A percentile compares a stretch with the other conserved stretches of the same genome.
These are phyloP conservation scores for Numenius arquata DNA, from an alignment of 2,113 vertebrate genomes.

Conservation along the genomic window DNA sequence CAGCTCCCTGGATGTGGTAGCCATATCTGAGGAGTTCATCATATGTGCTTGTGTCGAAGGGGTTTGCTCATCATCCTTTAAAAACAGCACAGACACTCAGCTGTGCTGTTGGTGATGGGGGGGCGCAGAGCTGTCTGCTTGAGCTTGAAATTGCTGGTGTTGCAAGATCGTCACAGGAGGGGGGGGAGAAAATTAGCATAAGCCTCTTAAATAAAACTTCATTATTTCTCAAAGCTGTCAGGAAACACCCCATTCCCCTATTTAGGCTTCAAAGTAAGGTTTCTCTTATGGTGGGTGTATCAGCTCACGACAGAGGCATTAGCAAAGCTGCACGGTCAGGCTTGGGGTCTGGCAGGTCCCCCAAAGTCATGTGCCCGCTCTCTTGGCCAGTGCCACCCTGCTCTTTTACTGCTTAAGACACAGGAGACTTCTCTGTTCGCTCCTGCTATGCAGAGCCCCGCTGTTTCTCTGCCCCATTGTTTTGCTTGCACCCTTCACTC, in stretches of 20 bases:
- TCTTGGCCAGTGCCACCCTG: neutral
- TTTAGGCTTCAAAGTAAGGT: neutral
- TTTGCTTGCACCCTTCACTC: neutral
- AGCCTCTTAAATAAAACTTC: neutral
- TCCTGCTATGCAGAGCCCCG: neutral
- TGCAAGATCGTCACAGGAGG: neutral
- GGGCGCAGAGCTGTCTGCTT: neutral
- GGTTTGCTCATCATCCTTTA: neutral
- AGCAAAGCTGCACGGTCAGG: neutral
- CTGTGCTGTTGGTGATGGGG: neutral
- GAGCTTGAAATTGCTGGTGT: neutral
- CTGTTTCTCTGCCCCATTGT: neutral
- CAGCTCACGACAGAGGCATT: neutral
- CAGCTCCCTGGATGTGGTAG: neutral
- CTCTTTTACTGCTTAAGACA: neutral
- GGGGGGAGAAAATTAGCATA: neutral
- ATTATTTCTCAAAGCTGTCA: neutral
- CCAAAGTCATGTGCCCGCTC: neutral
- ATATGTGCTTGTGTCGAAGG: fast-evolving
- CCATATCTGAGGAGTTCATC: neutral
- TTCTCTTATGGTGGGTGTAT: neutral
- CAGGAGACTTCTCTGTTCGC: neutral
- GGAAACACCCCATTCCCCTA: neutral
- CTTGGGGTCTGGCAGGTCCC: neutral
- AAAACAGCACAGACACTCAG: neutral